Evolutionary conservation across 2,797 vertebrate species (phyloP), one percentile per base, ranked within the genome.

Genomic region (Carduelis carduelis): DNA sequence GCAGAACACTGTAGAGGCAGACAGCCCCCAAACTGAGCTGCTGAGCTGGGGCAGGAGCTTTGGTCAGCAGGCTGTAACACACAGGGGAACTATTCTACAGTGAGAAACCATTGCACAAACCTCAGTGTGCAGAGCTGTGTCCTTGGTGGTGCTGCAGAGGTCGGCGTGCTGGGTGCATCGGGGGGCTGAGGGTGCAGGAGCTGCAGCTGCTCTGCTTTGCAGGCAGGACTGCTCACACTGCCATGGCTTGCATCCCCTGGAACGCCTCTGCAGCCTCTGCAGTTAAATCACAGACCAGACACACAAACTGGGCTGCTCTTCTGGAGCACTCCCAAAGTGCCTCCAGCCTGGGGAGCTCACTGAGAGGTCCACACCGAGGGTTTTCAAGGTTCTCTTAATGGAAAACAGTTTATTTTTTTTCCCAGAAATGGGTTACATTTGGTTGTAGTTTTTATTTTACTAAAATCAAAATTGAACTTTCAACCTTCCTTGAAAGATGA

Each of bases 211-310:
- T 3, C 35, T 46, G 17, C 43, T 63, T 6, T 37, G 26, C 22
- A 34, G 53, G 11, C 46, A 69, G 47, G 2, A 56, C 76, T 88
- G 44, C 55, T 69, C 86, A 76, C 1, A 3, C 26, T 68, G 50
- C 49, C 56, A 2, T 1, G 4, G 39, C 23, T 53, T 9, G 1
- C 55, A 2, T 14, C 46, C 13, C 2, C 44, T 69, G 18, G 0
- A 5, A 39, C 46, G 71, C 41, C 50, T 46, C 43, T 61, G 63
- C 35, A 52, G 4, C n/a, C 47, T 34, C 44, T 27, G 13, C 47
- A 72, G 43, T 34, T 79, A 14, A 81, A 47, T 55, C 47, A 35
- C n/a, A 55, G 32, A 4, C 21, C 17, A 26, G 35, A 18, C 41
- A 43, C 70, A 34, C 10, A 44, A 52, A 4, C 22, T 4, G 14